Conservation (phyloP, 2,888 invertebrate genomes). For the Euplagia quadripunctaria region DNA sequence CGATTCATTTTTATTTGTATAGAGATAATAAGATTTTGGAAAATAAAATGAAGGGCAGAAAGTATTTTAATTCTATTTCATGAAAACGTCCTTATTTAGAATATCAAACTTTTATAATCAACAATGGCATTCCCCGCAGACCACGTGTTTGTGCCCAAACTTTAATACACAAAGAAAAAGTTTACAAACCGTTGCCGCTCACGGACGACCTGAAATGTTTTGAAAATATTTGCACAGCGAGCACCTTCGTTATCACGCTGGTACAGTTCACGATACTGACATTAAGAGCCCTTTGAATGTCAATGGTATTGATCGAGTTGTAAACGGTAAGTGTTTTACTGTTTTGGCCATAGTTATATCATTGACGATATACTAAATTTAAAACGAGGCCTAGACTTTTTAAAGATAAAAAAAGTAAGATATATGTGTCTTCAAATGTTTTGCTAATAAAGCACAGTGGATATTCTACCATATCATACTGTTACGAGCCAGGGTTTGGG, state of each 20-base stretch:
- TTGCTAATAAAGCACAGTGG: too few relatives aligned
- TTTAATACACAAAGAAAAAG: constrained; percentile 18
- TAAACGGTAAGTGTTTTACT: not conserved
- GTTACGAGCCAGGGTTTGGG: too few relatives aligned
- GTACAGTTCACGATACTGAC: constrained; percentile 21
- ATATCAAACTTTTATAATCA: constrained; percentile 9
- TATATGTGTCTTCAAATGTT: too few relatives aligned
- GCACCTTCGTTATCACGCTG: constrained; percentile 32
- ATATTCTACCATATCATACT: too few relatives aligned
- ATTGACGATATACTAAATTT: not conserved
- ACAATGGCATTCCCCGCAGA: constrained; percentile 5
- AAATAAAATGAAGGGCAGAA: not conserved
- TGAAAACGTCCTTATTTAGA: not conserved
- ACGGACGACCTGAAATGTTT: constrained; percentile 29
- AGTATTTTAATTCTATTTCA: not conserved
- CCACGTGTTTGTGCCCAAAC: not conserved
- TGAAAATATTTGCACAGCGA: constrained; percentile 42
- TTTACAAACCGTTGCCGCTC: constrained; percentile 17
- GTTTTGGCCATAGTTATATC: not conserved
- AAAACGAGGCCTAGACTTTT: not conserved
- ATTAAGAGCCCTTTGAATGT: constrained; percentile 39
- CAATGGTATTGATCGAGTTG: constrained; percentile 27
- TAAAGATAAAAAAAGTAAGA: too few relatives aligned
- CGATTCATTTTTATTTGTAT: too few relatives aligned
- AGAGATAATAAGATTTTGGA: not conserved